Evolutionary conservation across 1,140 invertebrate genomes (phyloP), one percentile per base, ranked within the genome.

Genomic region (Drosophila sp.): DNA sequence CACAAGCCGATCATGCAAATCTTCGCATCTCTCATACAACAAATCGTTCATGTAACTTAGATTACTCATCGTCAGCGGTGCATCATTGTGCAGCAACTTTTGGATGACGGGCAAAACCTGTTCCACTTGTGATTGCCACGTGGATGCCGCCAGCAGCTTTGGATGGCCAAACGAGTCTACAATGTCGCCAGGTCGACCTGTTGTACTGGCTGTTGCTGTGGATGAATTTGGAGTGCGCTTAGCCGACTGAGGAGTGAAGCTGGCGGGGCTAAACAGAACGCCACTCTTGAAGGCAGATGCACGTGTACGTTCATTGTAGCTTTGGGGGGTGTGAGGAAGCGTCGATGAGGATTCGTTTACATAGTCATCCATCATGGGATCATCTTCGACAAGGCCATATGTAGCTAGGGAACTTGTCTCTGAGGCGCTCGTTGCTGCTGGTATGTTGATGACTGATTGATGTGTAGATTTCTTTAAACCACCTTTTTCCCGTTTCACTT

Each of bases 401-500:
- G 53, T 64, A 8, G 83, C 64, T 29, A 87, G 40, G 1, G 83
- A 53, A 9, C 59, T 78, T 0, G 58, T 46, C 0, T 87, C 79
- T 8, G 61, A 16, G 1, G 57, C 27, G 13, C n/a, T 32, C 21
- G 56, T 50, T 9, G 32, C 18, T 61, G 27, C 8, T 16, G 59
- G 27, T 40, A 73, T 82, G 11, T n/a, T n/a, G n/a, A n/a, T n/a
- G n/a, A n/a, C n/a, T n/a, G 16, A 11, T 50, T 62, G 43, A 7
- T 54, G 38, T 9, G 43, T 16, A 2, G 46, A 8, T n/a, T 76
- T 69, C 21, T 80, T 81, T 16, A 58, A 16, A 7, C 45, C 64
- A 0, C 62, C 46, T 58, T 91, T 91, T n/a, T 82, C 89, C 6
- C 92, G 90, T 50, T 91, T 91, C 72, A 94, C 93, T 78, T 93